Evolutionary conservation across 2,113 vertebrate species (phyloP).

Genomic region (Cyanoramphus novaezelandiae): DNA sequence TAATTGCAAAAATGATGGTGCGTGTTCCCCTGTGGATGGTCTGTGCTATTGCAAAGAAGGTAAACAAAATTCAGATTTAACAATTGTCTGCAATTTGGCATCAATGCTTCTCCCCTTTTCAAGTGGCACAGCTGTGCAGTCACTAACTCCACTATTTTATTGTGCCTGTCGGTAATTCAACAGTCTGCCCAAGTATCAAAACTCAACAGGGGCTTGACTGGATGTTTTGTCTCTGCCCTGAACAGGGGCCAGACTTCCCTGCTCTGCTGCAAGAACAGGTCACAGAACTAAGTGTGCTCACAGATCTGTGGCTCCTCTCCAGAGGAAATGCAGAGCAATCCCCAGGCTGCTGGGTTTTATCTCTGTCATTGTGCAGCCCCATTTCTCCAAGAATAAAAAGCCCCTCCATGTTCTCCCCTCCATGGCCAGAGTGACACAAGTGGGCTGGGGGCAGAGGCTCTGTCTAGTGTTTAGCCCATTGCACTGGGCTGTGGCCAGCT

Average conservation of each 20-base stretch:
- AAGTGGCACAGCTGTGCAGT: neutral
- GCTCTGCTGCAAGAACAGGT: neutral
- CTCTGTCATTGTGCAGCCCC: neutral
- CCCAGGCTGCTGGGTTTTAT: neutral
- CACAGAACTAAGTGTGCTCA: neutral
- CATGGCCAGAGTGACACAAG: too few relatives aligned
- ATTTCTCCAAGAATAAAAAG: neutral
- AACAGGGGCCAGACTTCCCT: neutral
- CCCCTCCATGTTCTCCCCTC: neutral
- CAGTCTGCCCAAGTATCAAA: neutral
- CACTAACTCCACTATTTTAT: neutral
- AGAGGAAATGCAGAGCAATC: neutral
- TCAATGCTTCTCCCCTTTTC: neutral
- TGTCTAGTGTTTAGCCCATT: neutral
- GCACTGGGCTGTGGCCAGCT: neutral
- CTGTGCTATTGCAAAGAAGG: slow-evolving; percentile 93
- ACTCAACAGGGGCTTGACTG: neutral
- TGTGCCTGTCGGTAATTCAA: neutral
- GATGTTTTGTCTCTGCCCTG: neutral
- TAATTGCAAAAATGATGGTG: slow-evolving; percentile 85
- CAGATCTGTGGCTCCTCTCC: neutral
- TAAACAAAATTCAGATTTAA: slow-evolving; percentile 60
- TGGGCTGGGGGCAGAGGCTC: neutral
- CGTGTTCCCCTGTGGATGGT: slow-evolving; percentile 89
- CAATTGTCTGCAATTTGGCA: neutral